Evolutionary conservation across 2,797 vertebrate species (phyloP).

Genomic region (Carapus acus): DNA sequence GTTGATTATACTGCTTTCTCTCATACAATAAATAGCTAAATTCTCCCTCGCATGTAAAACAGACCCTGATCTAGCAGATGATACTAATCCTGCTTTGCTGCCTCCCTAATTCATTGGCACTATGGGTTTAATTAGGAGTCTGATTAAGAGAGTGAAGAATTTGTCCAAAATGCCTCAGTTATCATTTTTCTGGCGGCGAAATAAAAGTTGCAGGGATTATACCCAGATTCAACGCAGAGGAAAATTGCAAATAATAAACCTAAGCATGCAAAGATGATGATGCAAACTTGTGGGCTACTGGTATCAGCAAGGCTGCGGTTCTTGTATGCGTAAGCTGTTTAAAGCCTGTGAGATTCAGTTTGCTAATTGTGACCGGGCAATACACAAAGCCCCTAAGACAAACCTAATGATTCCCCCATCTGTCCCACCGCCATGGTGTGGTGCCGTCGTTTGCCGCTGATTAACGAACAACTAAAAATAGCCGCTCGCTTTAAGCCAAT

Average conservation of each 20-base stretch:
- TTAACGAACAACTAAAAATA: slow-evolving; percentile 53
- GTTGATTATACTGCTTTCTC: no score
- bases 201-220: no score
- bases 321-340: slow-evolving; percentile 60
- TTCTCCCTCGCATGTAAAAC: no score
- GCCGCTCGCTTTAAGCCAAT: slow-evolving; percentile 33
- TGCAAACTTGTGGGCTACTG: slow-evolving; percentile 19
- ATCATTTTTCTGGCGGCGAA: background rate
- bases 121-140: background rate
- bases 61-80: background rate
- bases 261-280: slow-evolving; percentile 2
- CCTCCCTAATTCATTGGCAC: no score
- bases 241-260: no score
- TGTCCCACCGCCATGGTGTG: slow-evolving; percentile 36
- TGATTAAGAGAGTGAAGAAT: background rate
- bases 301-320: slow-evolving; percentile 32
- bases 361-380: slow-evolving; percentile 60
- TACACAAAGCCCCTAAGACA: slow-evolving; percentile 48
- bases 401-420: slow-evolving; percentile 65
- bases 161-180: background rate
- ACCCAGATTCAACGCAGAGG: no score
- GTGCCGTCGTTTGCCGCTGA: slow-evolving; percentile 49
- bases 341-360: slow-evolving; percentile 54
- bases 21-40: no score
- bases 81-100: no score